Evolutionary conservation across 1,140 invertebrate species (phyloP).

Genomic region (Adoxophyes honmai): DNA sequence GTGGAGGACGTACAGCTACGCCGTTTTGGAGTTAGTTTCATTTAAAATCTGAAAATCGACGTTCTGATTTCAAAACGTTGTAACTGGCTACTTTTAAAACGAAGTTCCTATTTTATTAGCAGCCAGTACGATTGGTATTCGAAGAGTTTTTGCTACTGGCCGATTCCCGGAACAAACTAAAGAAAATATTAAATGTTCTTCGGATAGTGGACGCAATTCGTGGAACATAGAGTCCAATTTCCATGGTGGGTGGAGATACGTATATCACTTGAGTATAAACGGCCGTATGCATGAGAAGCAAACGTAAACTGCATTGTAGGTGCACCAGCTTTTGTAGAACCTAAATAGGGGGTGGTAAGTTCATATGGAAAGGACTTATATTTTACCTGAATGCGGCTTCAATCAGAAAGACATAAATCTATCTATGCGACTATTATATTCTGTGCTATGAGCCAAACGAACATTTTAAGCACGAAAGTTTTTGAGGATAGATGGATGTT

Average conservation of each 20-base stretch:
- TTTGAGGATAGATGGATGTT: too few relatives aligned
- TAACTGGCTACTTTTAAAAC: conserved; percentile 20
- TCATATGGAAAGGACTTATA: conserved; percentile 39
- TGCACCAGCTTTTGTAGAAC: conserved; percentile 62
- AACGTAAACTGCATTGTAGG: conserved; percentile 60
- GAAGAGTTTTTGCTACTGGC: too few relatives aligned
- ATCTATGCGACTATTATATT: too few relatives aligned
- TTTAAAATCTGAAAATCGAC: conserved; percentile 58
- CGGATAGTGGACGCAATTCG: conserved; percentile 37
- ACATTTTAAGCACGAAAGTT: too few relatives aligned
- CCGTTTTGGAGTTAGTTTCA: conserved; percentile 36
- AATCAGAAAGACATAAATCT: too few relatives aligned
- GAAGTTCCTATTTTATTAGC: conserved; percentile 24
- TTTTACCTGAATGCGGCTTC: background rate
- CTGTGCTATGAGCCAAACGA: too few relatives aligned
- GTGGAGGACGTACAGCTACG: conserved; percentile 23
- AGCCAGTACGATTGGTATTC: background rate
- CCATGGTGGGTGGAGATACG: conserved; percentile 24
- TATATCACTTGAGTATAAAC: conserved; percentile 52
- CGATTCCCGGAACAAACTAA: conserved; percentile 17
- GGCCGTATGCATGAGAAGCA: conserved; percentile 65
- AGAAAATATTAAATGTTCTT: conserved; percentile 31
- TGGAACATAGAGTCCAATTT: conserved; percentile 46
- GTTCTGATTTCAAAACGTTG: conserved; percentile 34
- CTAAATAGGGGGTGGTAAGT: conserved; percentile 42